Evolutionary conservation across 2,888 invertebrate species (phyloP).

Genomic region (Metallyticus violacea): DNA sequence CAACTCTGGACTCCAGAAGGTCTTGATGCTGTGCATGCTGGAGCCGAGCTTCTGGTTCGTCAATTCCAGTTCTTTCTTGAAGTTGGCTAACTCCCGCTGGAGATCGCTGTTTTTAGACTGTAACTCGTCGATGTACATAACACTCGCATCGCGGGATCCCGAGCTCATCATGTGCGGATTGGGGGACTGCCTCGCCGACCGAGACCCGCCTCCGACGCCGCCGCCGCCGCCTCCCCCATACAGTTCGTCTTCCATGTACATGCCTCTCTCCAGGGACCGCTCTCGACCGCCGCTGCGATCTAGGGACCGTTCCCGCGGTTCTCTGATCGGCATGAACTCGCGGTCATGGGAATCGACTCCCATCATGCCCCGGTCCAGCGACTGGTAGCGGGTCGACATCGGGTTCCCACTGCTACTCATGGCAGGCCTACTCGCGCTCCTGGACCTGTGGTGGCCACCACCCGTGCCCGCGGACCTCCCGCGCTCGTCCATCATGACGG

Average conservation of each 20-base stretch:
- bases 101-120: slow-evolving; percentile 93
- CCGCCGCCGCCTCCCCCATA: slow-evolving; percentile 47
- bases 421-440: slow-evolving; percentile 75
- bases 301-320: slow-evolving; percentile 66
- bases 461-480: slow-evolving; percentile 56
- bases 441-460: slow-evolving; percentile 69
- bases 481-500: slow-evolving; percentile 77
- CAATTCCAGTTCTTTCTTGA: slow-evolving; percentile 91
- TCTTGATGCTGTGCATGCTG: slow-evolving; percentile 99
- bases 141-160: slow-evolving; percentile 48
- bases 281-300: slow-evolving; percentile 61
- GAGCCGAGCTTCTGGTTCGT: slow-evolving; percentile 97
- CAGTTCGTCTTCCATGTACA: slow-evolving; percentile 68
- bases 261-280: slow-evolving; percentile 63
- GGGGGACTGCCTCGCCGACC: slow-evolving; percentile 69
- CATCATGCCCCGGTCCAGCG: slow-evolving; percentile 57
- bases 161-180: slow-evolving; percentile 57
- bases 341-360: slow-evolving; percentile 69
- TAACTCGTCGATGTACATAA: slow-evolving; percentile 77
- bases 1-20: slow-evolving; percentile 99
- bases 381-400: slow-evolving; percentile 60
- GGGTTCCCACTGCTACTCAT: slow-evolving; percentile 47
- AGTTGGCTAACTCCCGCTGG: slow-evolving; percentile 85
- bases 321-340: slow-evolving; percentile 82
- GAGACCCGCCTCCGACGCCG: slow-evolving; percentile 38